phyloP scores from a whole-genome alignment of 2,797 vertebrate species.

The Notamacropus eugenii region DNA sequence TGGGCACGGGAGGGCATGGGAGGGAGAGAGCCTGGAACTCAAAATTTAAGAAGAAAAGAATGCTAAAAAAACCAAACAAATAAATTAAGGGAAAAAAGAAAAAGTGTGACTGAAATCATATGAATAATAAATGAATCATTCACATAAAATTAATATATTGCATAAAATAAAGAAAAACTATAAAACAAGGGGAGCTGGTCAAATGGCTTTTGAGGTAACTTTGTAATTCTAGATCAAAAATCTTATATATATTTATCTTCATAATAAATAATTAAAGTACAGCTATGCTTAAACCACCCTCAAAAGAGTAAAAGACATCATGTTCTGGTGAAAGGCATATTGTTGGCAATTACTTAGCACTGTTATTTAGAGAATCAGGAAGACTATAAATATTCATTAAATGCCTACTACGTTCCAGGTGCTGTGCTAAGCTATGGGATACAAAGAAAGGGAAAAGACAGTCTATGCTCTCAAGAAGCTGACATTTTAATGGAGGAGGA shows the following conservation, averaged over 20 bases:
- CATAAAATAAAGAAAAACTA: neutral
- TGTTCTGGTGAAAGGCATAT: no score
- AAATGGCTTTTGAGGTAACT: neutral
- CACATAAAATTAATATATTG: neutral
- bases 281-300: no score
- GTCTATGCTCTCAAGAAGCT: no score
- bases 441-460: neutral
- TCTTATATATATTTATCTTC: neutral
- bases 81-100: neutral
- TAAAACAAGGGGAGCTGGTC: neutral
- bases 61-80: neutral
- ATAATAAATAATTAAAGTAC: neutral
- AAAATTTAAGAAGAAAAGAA: neutral
- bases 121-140: neutral
- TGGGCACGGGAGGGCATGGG: neutral
- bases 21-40: neutral
- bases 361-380: no score
- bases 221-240: neutral
- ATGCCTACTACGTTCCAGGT: neutral
- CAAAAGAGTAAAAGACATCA: no score
- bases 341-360: no score
- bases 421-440: neutral
- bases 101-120: neutral
- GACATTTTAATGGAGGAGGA: neutral
- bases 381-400: neutral